Evolutionary conservation across 1,140 invertebrate genomes (phyloP).

Genomic region (Papilio helenus): DNA sequence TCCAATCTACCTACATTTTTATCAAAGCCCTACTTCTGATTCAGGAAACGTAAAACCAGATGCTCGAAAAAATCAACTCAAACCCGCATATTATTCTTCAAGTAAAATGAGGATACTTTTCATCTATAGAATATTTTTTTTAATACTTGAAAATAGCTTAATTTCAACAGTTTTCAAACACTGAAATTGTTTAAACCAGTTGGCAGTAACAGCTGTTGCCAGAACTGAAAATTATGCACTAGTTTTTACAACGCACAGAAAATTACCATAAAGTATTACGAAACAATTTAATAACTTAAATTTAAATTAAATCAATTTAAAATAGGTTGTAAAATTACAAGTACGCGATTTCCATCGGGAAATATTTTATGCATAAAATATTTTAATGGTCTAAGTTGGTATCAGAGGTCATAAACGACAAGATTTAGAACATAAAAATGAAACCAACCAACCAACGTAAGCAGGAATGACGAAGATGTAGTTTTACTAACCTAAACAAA

Average conservation of each 20-base stretch:
- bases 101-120: background rate
- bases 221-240: background rate
- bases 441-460: too few species aligned
- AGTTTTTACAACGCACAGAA: background rate
- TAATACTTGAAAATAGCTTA: background rate
- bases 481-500: background rate
- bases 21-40: background rate
- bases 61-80: background rate
- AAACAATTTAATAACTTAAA: background rate
- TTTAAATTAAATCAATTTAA: too few species aligned
- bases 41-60: background rate
- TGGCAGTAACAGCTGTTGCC: background rate
- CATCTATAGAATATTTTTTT: background rate
- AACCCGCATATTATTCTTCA: background rate
- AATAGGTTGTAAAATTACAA: too few species aligned
- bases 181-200: background rate
- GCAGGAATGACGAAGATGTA: too few species aligned
- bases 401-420: too few species aligned
- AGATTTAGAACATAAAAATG: background rate
- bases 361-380: too few species aligned
- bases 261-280: background rate
- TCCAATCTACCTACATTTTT: conserved; percentile 1
- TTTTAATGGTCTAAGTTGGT: too few species aligned
- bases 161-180: background rate
- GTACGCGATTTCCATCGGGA: too few species aligned